Conservation (phyloP, 1,140 invertebrate genomes). For the Leucophenga varia region DNA sequence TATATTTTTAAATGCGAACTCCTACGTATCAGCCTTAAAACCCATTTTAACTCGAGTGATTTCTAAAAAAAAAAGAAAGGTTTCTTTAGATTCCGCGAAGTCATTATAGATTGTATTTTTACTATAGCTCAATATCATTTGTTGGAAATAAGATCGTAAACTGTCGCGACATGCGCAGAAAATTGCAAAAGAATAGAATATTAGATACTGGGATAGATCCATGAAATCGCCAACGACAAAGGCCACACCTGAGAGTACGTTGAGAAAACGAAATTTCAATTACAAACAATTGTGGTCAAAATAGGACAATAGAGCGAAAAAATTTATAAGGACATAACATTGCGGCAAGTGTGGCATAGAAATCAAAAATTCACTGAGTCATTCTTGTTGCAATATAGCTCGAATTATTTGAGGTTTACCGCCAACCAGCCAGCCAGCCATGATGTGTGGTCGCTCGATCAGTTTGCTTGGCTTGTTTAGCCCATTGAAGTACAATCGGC, state of each 20-base stretch:
- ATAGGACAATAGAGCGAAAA: conserved; percentile 33
- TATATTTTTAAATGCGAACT: no score
- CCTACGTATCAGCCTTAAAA: no score
- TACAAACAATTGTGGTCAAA: conserved; percentile 41
- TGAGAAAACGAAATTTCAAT: conserved; percentile 47
- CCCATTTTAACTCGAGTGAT: no score
- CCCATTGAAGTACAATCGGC: not conserved
- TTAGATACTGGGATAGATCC: conserved; percentile 26
- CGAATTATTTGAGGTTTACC: conserved; percentile 43
- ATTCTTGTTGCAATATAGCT: conserved; percentile 21
- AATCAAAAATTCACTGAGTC: conserved; percentile 42
- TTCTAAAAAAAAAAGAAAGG: no score
- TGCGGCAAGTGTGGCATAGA: conserved; percentile 19
- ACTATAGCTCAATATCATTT: no score
- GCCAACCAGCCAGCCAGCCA: no score
- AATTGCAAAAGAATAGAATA: conserved; percentile 22
- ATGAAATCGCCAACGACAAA: conserved; percentile 32
- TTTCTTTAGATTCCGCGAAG: no score
- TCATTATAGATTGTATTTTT: no score
- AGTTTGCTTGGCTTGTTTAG: no score
- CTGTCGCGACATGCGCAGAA: conserved; percentile 45
- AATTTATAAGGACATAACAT: conserved; percentile 38
- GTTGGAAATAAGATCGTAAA: conserved; percentile 51
- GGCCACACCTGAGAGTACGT: conserved; percentile 3
- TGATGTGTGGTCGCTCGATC: not conserved